phyloP scores from a whole-genome alignment of 2,797 vertebrate genomes.

The Gymnodraco acuticeps region DNA sequence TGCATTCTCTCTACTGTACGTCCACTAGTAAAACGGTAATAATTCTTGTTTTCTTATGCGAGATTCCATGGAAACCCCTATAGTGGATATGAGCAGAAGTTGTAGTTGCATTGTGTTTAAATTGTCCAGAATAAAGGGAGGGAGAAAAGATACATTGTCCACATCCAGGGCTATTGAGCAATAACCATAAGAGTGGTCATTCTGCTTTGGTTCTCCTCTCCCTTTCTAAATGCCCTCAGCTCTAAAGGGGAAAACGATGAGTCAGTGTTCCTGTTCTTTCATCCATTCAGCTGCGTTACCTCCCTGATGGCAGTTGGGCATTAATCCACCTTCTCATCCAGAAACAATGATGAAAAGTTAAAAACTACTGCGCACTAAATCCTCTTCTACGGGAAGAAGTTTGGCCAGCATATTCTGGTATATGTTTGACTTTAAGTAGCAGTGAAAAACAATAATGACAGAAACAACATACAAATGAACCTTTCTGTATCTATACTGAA shows the following conservation, averaged over 20 bases:
- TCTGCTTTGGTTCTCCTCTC: slow-evolving; percentile 22
- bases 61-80: slow-evolving; percentile 10
- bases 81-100: slow-evolving; percentile 7
- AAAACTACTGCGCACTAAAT: slow-evolving; percentile 21
- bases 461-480: neutral
- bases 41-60: neutral
- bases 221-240: slow-evolving; percentile 42
- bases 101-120: slow-evolving; percentile 16
- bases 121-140: slow-evolving; percentile 27
- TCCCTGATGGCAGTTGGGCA: slow-evolving; percentile 47
- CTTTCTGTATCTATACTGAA: neutral
- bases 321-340: slow-evolving; percentile 68
- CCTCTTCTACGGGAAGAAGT: neutral
- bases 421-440: neutral
- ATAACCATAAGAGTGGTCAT: neutral
- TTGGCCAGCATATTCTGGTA: neutral
- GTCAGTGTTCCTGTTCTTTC: slow-evolving; percentile 26
- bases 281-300: slow-evolving; percentile 54
- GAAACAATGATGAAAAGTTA: slow-evolving; percentile 56
- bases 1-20: neutral
- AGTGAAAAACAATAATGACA: neutral
- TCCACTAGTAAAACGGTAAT: neutral
- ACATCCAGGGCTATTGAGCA: neutral
- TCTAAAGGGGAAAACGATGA: neutral
- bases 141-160: slow-evolving; percentile 11